These are phyloP conservation scores for Mus spicilegus DNA, from an alignment of 2,113 vertebrate genomes.

Conservation along the genomic window DNA sequence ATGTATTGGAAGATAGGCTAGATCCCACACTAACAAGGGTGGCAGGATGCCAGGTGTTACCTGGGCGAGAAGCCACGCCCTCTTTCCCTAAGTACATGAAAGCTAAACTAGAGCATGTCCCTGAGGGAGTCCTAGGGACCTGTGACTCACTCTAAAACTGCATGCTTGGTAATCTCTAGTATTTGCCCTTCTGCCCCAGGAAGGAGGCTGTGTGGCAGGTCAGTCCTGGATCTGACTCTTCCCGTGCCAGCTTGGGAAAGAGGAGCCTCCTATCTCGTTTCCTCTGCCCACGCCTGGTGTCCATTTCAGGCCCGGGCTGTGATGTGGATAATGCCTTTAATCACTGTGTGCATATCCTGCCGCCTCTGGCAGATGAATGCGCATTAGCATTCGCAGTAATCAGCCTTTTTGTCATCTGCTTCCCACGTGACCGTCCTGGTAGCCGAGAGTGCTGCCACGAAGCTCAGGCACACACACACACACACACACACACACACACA, in stretches of 20 bases:
- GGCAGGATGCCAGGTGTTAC: not conserved
- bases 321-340: slow-evolving; percentile 61
- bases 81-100: not conserved
- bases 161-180: not conserved
- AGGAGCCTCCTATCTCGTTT: not conserved
- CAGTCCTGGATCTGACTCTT: slow-evolving; percentile 10
- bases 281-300: slow-evolving; percentile 2
- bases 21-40: not conserved
- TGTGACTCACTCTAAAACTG: slow-evolving; percentile 41
- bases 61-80: not conserved
- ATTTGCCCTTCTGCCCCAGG: not conserved
- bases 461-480: not conserved
- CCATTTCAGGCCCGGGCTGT: not conserved
- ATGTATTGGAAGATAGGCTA: not conserved
- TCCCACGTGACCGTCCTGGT: not conserved
- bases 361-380: slow-evolving; percentile 38
- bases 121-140: not conserved
- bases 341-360: not conserved
- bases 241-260: slow-evolving; percentile 40
- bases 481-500: not conserved
- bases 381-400: slow-evolving; percentile 33
- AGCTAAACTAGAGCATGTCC: not conserved
- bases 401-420: slow-evolving; percentile 50
- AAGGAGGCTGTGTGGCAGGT: slow-evolving; percentile 5
- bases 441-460: not conserved